Evolutionary conservation across 2,888 invertebrate genomes (phyloP).

Genomic region (Dasypolia templi): DNA sequence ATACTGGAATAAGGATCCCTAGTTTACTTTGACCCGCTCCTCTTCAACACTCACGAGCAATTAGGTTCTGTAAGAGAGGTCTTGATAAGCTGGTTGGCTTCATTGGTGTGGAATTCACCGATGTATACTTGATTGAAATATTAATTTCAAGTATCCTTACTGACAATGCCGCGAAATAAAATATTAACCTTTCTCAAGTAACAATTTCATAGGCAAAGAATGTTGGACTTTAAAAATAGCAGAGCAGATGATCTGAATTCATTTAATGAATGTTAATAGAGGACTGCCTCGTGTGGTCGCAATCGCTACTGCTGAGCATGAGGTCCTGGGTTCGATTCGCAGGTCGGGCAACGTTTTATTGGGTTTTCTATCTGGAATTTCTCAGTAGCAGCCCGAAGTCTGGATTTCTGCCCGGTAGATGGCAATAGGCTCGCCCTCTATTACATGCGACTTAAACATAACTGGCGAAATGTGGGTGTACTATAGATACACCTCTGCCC

Average conservation of each 20-base stretch:
- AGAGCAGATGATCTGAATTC: neutral
- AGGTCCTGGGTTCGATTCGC: too few relatives aligned
- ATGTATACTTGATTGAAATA: slow-evolving; percentile 82
- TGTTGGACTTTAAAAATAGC: neutral
- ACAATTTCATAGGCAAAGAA: neutral
- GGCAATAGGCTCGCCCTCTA: too few relatives aligned
- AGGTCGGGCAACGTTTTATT: too few relatives aligned
- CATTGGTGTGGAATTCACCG: slow-evolving; percentile 73
- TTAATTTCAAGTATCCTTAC: slow-evolving; percentile 78
- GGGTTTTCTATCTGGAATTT: too few relatives aligned
- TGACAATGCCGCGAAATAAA: slow-evolving; percentile 61
- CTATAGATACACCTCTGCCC: too few relatives aligned
- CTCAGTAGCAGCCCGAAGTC: too few relatives aligned
- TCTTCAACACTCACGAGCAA: slow-evolving; percentile 47
- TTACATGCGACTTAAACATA: too few relatives aligned
- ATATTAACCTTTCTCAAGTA: slow-evolving; percentile 14
- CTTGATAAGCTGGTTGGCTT: slow-evolving; percentile 70
- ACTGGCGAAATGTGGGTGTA: too few relatives aligned
- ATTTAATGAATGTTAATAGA: neutral
- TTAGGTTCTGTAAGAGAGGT: slow-evolving; percentile 62
- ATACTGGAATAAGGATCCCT: slow-evolving; percentile 78
- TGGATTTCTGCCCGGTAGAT: too few relatives aligned
- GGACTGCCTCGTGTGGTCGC: too few relatives aligned
- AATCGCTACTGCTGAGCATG: too few relatives aligned
- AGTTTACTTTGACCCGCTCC: slow-evolving; percentile 72